phyloP scores from a whole-genome alignment of 2,797 vertebrate genomes.

The Hyperoplus immaculatus region DNA sequence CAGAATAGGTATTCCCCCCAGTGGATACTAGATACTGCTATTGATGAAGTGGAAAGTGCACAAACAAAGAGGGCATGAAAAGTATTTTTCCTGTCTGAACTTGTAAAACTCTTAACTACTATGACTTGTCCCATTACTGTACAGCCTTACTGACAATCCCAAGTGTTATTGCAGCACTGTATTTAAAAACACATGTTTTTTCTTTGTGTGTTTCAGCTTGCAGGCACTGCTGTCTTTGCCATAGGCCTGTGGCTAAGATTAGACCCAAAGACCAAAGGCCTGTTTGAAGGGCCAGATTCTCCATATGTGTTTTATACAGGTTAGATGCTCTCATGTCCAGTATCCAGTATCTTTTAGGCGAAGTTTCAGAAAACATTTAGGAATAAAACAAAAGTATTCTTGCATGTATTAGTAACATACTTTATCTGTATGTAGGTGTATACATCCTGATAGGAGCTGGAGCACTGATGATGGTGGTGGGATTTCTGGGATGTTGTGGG shows the following conservation, averaged over 20 bases:
- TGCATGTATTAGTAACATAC: not conserved
- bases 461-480: slow-evolving; percentile 97
- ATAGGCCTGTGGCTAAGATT: slow-evolving; percentile 96
- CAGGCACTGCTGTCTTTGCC: slow-evolving; percentile 93
- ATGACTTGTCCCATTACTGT: not conserved
- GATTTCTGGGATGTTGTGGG: slow-evolving; percentile 97
- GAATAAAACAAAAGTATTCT: not conserved
- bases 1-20: not conserved
- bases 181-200: slow-evolving; percentile 12
- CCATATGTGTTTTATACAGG: slow-evolving; percentile 92
- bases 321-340: slow-evolving; percentile 67
- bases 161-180: not conserved
- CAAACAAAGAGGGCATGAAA: slow-evolving; percentile 4
- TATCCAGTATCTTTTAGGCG: not conserved
- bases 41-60: slow-evolving; percentile 7
- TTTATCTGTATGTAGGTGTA: slow-evolving; percentile 85
- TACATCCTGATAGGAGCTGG: slow-evolving; percentile 96
- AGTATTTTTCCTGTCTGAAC: not conserved
- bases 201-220: slow-evolving; percentile 84
- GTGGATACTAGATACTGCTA: not conserved
- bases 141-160: not conserved
- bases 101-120: not conserved
- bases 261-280: slow-evolving; percentile 91
- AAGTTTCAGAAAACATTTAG: not conserved
- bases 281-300: slow-evolving; percentile 88